Conservation (phyloP, 2,888 invertebrate species). For the Flexamia atlantica region DNA sequence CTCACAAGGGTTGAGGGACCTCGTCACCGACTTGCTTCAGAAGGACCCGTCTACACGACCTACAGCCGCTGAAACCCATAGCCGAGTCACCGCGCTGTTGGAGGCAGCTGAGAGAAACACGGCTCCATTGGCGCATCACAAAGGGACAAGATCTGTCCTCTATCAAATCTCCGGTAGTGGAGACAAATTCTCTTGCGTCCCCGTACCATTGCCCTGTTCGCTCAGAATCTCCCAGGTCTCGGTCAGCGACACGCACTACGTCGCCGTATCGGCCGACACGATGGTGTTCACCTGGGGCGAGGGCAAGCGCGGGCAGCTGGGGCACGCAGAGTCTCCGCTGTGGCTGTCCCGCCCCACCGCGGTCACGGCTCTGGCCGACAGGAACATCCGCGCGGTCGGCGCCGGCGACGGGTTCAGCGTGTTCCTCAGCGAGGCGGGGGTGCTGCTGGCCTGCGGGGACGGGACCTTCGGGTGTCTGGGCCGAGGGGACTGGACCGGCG, state of each 20-base stretch:
- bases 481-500: slow-evolving; percentile 79
- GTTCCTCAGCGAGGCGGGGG: slow-evolving; percentile 82
- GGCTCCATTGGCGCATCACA: background rate
- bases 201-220: slow-evolving; percentile 78
- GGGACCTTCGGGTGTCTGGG: slow-evolving; percentile 81
- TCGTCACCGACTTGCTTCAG: slow-evolving; percentile 81
- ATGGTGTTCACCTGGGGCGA: slow-evolving; percentile 85
- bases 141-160: slow-evolving; percentile 75
- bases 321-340: slow-evolving; percentile 76
- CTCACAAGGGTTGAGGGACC: slow-evolving; percentile 79
- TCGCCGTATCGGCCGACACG: slow-evolving; percentile 76
- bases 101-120: background rate
- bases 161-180: slow-evolving; percentile 79
- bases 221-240: slow-evolving; percentile 77
- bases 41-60: slow-evolving; percentile 81
- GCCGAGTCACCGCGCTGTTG: slow-evolving; percentile 5
- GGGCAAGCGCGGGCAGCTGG: slow-evolving; percentile 82
- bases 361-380: slow-evolving; percentile 80
- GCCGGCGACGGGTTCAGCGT: slow-evolving; percentile 83
- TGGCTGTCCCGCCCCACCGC: slow-evolving; percentile 79
- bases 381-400: slow-evolving; percentile 72
- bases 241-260: slow-evolving; percentile 79
- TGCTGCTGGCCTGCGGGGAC: slow-evolving; percentile 83
- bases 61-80: slow-evolving; percentile 78
- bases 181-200: slow-evolving; percentile 76